Evolutionary conservation across 2,113 vertebrate genomes (phyloP).

Genomic region (Cephalopholis sonnerati): DNA sequence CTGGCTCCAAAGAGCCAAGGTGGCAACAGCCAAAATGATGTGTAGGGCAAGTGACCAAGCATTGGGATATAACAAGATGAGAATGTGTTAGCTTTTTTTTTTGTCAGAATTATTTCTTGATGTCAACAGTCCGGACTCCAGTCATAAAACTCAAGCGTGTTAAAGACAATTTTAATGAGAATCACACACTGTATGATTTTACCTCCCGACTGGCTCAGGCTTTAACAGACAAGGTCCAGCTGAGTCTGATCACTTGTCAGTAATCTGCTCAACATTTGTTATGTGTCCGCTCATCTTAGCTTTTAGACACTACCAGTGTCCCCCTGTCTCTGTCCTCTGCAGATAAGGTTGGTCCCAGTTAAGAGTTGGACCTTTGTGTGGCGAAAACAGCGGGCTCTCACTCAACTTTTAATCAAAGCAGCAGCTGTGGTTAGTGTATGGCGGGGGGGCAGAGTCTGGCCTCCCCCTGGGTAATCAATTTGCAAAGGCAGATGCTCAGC

Average conservation of each 20-base stretch:
- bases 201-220: background rate
- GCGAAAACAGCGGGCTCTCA: slow-evolving; percentile 24
- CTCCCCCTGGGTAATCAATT: slow-evolving; percentile 82
- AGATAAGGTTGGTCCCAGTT: background rate
- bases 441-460: slow-evolving; percentile 48
- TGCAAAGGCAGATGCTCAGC: slow-evolving; percentile 79
- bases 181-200: background rate
- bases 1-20: too few species aligned
- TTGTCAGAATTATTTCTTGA: background rate
- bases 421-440: slow-evolving; percentile 76
- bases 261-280: background rate
- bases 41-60: too few species aligned
- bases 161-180: background rate
- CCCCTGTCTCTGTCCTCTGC: background rate
- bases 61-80: too few species aligned
- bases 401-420: slow-evolving; percentile 80
- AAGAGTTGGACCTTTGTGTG: slow-evolving; percentile 16
- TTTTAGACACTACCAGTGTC: background rate
- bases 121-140: background rate
- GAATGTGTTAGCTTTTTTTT: too few species aligned
- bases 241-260: too few species aligned
- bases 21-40: too few species aligned
- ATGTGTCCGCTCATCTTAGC: background rate
- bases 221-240: background rate
- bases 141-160: background rate